Percentiles rank a stretch among this genome's conserved stretches.
Evolutionary conservation across 2,888 invertebrate species (phyloP).

Genomic region (Operophtera brumata): DNA sequence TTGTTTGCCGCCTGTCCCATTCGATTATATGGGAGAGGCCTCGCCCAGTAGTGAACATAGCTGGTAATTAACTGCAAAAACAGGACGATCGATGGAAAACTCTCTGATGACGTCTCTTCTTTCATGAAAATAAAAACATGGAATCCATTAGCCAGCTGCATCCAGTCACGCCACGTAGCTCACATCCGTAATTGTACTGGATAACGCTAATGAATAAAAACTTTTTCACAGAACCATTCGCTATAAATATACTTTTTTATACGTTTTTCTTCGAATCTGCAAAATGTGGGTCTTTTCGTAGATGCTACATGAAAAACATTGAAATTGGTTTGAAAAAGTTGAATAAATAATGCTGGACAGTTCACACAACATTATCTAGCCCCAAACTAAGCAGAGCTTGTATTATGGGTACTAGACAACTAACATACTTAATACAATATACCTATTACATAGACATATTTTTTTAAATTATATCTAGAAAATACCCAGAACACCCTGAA

Average conservation of each 20-base stretch:
- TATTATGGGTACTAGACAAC: too few relatives aligned
- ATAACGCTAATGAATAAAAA: slow-evolving; percentile 11
- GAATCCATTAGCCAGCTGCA: slow-evolving; percentile 24
- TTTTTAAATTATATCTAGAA: too few relatives aligned
- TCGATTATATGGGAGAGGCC: too few relatives aligned
- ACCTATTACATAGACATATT: too few relatives aligned
- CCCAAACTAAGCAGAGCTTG: too few relatives aligned
- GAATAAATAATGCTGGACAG: too few relatives aligned
- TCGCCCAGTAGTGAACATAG: too few relatives aligned
- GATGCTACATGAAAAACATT: neutral
- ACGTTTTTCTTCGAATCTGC: neutral
- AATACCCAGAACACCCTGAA: too few relatives aligned
- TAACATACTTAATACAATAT: too few relatives aligned
- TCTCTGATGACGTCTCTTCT: neutral
- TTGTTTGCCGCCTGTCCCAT: too few relatives aligned
- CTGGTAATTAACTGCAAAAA: too few relatives aligned
- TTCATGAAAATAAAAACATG: slow-evolving; percentile 11
- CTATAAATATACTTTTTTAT: neutral
- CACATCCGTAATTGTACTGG: slow-evolving; percentile 11
- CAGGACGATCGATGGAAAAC: neutral
- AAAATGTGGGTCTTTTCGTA: neutral
- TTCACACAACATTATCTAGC: too few relatives aligned
- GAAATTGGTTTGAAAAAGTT: neutral
- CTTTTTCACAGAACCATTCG: neutral
- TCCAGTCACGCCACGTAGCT: slow-evolving; percentile 18